Percentiles rank a stretch among this genome's conserved stretches.
These are phyloP conservation scores for Orthosia gothica DNA, from an alignment of 2,888 invertebrate genomes.

Conservation along the genomic window DNA sequence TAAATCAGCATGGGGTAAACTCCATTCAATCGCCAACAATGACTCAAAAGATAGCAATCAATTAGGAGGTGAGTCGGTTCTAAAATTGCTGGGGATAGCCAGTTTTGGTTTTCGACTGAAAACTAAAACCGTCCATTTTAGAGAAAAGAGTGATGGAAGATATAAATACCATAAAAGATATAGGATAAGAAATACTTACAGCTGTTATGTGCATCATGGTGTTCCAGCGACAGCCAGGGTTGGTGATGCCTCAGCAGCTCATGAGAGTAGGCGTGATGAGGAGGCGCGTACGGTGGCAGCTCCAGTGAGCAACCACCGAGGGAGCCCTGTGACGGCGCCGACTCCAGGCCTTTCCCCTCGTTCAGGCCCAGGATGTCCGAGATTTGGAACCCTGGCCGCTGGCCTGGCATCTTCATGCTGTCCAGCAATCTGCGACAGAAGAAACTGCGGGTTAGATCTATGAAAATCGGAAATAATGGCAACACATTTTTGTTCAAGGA, in stretches of 20 bases:
- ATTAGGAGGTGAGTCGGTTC: background rate
- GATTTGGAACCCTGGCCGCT: constrained; percentile 97
- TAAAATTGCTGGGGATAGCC: background rate
- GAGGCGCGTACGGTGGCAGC: constrained; percentile 84
- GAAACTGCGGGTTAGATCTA: constrained; percentile 49
- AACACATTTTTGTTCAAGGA: background rate
- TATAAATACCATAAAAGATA: background rate
- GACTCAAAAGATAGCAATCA: background rate
- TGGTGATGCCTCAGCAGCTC: constrained; percentile 87
- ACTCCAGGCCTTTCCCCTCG: constrained; percentile 91
- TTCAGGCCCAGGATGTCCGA: constrained; percentile 98
- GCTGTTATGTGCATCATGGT: constrained; percentile 80
- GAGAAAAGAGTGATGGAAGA: too few species aligned
- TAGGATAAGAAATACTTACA: constrained; percentile 41
- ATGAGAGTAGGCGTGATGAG: constrained; percentile 85
- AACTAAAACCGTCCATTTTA: background rate
- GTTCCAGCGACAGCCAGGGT: constrained; percentile 87
- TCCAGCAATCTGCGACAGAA: constrained; percentile 93
- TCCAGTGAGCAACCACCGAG: constrained; percentile 81
- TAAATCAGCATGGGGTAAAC: background rate
- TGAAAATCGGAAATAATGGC: constrained; percentile 18
- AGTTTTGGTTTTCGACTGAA: background rate
- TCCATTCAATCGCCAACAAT: background rate
- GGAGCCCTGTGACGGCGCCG: constrained; percentile 77
- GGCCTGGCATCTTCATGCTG: constrained; percentile 95